Percentiles rank a stretch among this genome's conserved stretches.
Conservation (phyloP, 2,797 vertebrate species). For the Hydrolagus colliei region DNA sequence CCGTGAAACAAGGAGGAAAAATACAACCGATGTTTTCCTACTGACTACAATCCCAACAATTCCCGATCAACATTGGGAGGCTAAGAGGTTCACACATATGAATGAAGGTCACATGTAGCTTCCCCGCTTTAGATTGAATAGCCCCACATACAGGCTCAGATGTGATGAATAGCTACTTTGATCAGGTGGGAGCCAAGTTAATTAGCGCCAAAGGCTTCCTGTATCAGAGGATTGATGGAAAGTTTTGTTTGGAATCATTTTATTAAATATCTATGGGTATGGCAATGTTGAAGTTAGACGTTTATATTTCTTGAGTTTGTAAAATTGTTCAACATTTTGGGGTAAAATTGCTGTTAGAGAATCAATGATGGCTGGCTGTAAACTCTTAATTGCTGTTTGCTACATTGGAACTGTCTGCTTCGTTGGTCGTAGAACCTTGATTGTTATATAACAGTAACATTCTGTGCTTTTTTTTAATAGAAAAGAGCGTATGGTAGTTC, state of each 20-base stretch:
- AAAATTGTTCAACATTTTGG: background rate
- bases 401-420: background rate
- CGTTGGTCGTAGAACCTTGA: background rate
- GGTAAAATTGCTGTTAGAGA: background rate
- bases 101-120: no score
- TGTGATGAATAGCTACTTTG: no score
- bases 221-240: background rate
- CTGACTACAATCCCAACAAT: no score
- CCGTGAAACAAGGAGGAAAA: no score
- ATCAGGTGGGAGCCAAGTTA: no score
- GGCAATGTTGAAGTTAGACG: background rate
- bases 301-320: background rate
- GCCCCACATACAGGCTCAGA: no score
- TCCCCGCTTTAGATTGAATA: no score
- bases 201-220: no score
- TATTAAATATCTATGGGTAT: background rate
- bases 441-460: no score
- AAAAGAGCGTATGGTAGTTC: background rate
- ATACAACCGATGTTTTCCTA: no score
- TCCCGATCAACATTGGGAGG: no score
- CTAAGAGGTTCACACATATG: no score
- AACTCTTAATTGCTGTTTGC: background rate
- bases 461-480: background rate
- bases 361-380: background rate
- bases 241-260: background rate